Evolutionary conservation across 64 coral and sea anemone species (phyloP).

Genomic region (Catalaphyllia jardinei): DNA sequence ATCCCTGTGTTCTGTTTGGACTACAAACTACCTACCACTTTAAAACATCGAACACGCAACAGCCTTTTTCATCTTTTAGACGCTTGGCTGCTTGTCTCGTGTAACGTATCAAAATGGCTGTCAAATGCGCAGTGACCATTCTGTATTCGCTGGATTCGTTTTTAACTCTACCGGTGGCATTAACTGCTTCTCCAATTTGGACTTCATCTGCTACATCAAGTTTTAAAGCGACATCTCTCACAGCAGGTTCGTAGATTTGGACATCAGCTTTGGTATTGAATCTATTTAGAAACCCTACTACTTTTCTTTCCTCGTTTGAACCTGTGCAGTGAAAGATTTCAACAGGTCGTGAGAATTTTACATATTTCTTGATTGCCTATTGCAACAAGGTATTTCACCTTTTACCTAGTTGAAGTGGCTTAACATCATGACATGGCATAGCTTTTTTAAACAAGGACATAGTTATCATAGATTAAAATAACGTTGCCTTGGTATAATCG

Average conservation of each 20-base stretch:
- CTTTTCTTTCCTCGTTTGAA: slow-evolving; percentile 41
- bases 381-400: no score
- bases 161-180: not conserved
- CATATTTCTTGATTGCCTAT: no score
- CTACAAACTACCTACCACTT: no score
- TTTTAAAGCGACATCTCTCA: slow-evolving; percentile 24
- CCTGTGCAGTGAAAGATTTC: not conserved
- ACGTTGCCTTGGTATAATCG: no score
- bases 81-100: slow-evolving; percentile 27
- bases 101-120: slow-evolving; percentile 33
- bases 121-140: slow-evolving; percentile 15
- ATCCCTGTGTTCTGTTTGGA: no score
- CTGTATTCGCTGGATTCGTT: slow-evolving; percentile 46
- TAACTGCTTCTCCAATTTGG: slow-evolving; percentile 27
- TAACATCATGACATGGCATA: no score
- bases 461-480: no score
- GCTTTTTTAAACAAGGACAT: no score
- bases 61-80: not conserved
- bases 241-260: slow-evolving; percentile 19
- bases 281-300: slow-evolving; percentile 39
- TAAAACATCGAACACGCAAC: no score
- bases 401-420: no score
- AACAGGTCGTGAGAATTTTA: no score
- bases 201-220: not conserved
- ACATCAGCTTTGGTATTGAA: slow-evolving; percentile 33